Base-by-base conservation (phyloP, 2,113 vertebrate genomes). In the Gila orcuttii region DNA sequence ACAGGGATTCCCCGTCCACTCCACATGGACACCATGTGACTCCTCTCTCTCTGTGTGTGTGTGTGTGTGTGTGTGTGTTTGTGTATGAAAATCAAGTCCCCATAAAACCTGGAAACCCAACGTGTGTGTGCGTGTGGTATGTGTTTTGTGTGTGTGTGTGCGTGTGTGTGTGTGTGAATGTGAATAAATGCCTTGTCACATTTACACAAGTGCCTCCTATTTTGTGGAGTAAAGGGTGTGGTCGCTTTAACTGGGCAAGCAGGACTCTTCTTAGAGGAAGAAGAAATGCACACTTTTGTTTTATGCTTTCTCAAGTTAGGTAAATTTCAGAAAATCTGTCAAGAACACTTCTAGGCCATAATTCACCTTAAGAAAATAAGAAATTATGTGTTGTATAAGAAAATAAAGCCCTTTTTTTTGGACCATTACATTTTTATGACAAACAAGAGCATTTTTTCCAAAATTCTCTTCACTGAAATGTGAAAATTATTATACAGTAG, bases 1-100 rank as follows among this genome's bases (percentile, higher is more conserved):
- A 92, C 92, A 93, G 93, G 93, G 93, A 94, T 94, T 94, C 91
- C 93, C 94, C 93, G 91, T 59, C 23, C 25, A 23, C 64, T 82
- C 47, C 64, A 17, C 62, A 82, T 45, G 45, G 47, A 82, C 28
- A 69, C 62, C 21, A 21, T 0, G 69, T 64, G 64, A 60, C 64
- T 71, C 33, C 28, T 19, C 28, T 15, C 1, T 80, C 60, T 62
- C 71, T n/a, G 17, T 74, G 87, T 50, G 28, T 57, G 60, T 82
- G 59, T 59, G n/a, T 80, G 69, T 62, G 76, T n/a, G 17, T 74
- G 87, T 50, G 28, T 57, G 60, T 82, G 59, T 59, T n/a, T 73
- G 64, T 80, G 60, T 69, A 62, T 15, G 21, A 47, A 47, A 47
- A 47, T 47, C 45, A 47, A 47, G 45, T 47, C 45, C 3, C 45